These are phyloP conservation scores for Amphimedon queenslandica DNA, from an alignment of 37 sponge, comb jelly and placozoan genomes.

Conservation along the genomic window DNA sequence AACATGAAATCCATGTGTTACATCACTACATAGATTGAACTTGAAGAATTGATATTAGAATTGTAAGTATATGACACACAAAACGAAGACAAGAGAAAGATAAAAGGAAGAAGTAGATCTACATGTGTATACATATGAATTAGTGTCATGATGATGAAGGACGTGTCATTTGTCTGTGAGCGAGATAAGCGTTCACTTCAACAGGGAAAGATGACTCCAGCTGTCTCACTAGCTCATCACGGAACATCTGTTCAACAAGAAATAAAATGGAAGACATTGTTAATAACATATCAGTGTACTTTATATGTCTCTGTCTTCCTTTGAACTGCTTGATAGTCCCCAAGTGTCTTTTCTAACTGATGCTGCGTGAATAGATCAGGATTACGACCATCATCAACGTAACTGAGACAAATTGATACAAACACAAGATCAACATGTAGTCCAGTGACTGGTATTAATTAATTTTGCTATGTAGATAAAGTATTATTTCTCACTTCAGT, in stretches of 20 bases:
- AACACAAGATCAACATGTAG: not conserved
- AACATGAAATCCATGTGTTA: not conserved
- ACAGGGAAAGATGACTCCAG: constrained; percentile 50
- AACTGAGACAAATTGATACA: constrained; percentile 21
- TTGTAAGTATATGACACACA: no score
- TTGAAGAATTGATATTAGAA: no score
- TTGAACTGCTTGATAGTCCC: constrained; percentile 45
- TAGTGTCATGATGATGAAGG: not conserved
- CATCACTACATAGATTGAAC: no score
- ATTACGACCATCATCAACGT: constrained; percentile 67
- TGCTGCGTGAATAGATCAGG: constrained; percentile 70
- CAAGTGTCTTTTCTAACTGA: constrained; percentile 56
- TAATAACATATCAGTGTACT: constrained; percentile 7
- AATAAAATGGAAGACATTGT: not conserved
- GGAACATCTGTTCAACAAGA: constrained; percentile 40
- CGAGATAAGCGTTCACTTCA: constrained; percentile 34
- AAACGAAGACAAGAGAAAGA: no score
- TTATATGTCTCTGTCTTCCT: constrained; percentile 63
- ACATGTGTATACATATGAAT: no score
- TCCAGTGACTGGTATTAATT: not conserved
- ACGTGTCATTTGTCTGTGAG: not conserved
- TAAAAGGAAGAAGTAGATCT: no score
- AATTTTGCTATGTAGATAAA: not conserved
- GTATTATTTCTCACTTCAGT: constrained; percentile 37
- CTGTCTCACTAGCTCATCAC: constrained; percentile 57